A percentile compares a stretch with the other conserved stretches of the same genome.
phyloP scores from a whole-genome alignment of 2,888 invertebrate species.

The Cacoxenus indagator region DNA sequence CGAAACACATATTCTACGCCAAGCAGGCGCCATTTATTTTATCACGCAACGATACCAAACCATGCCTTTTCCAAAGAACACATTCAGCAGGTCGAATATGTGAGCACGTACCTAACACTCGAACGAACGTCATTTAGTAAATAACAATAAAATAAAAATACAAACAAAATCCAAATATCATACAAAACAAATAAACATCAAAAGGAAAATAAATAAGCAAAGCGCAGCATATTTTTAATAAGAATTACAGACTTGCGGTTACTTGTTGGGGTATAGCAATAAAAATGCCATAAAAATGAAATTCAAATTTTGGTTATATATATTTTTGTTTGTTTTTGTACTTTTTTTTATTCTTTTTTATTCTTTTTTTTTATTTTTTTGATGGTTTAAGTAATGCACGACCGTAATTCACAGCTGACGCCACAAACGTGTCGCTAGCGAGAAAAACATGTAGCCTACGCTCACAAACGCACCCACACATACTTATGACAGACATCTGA shows the following conservation, averaged over 20 bases:
- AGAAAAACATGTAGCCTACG: not conserved
- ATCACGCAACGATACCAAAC: not conserved
- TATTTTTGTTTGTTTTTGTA: not conserved
- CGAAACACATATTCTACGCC: not conserved
- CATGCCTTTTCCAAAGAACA: not conserved
- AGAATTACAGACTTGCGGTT: not conserved
- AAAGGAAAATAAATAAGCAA: not conserved
- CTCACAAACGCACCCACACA: not conserved
- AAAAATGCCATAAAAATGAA: conserved; percentile 6
- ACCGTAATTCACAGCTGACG: conserved; percentile 13
- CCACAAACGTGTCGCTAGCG: conserved; percentile 7
- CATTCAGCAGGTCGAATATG: not conserved
- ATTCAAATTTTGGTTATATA: not conserved
- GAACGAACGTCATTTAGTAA: not conserved
- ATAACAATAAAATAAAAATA: conserved; percentile 1
- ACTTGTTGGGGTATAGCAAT: not conserved
- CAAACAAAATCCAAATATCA: too few species aligned
- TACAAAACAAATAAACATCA: too few species aligned
- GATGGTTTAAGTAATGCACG: not conserved
- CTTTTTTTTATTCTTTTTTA: not conserved
- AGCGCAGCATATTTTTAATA: not conserved
- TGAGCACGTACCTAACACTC: not conserved
- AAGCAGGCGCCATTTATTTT: not conserved
- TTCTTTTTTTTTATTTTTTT: not conserved
- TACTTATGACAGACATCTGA: not conserved